Evolutionary conservation across 2,113 vertebrate genomes (phyloP).

Genomic region (Equus przewalskii): DNA sequence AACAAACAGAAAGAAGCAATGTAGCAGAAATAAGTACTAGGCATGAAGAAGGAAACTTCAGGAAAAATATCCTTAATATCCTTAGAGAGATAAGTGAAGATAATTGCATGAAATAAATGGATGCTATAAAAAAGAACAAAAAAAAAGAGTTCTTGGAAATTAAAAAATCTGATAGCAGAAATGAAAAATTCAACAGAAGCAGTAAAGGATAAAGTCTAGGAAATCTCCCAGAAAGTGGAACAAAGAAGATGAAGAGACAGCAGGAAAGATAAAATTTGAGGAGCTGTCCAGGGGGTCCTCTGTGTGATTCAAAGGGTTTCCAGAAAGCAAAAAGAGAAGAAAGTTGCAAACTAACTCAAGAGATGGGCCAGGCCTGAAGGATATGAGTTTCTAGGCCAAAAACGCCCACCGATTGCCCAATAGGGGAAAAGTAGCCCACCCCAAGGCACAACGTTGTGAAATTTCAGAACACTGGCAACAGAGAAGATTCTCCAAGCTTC

Average conservation of each 20-base stretch:
- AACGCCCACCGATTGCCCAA: background rate
- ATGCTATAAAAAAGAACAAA: background rate
- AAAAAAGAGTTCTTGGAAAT: conserved; percentile 52
- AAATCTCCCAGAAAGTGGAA: conserved; percentile 45
- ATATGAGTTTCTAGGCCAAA: background rate
- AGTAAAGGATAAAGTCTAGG: conserved; percentile 33
- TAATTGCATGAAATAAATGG: conserved; percentile 49
- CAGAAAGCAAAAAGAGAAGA: background rate
- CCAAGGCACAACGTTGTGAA: background rate
- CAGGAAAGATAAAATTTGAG: background rate
- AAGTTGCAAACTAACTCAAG: background rate
- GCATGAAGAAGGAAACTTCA: background rate
- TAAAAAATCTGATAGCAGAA: conserved; percentile 58
- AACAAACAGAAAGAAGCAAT: background rate
- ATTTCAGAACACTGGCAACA: background rate
- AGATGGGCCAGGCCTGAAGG: background rate
- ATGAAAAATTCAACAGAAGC: conserved; percentile 51
- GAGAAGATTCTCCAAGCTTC: background rate
- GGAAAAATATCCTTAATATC: background rate
- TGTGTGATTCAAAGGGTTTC: background rate
- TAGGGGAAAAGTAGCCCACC: background rate
- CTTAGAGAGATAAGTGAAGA: conserved; percentile 22
- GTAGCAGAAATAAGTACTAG: background rate
- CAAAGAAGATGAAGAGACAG: conserved; percentile 7
- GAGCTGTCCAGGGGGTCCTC: background rate